Conservation (phyloP, 1,140 invertebrate species). For the Drosophila erecta region DNA sequence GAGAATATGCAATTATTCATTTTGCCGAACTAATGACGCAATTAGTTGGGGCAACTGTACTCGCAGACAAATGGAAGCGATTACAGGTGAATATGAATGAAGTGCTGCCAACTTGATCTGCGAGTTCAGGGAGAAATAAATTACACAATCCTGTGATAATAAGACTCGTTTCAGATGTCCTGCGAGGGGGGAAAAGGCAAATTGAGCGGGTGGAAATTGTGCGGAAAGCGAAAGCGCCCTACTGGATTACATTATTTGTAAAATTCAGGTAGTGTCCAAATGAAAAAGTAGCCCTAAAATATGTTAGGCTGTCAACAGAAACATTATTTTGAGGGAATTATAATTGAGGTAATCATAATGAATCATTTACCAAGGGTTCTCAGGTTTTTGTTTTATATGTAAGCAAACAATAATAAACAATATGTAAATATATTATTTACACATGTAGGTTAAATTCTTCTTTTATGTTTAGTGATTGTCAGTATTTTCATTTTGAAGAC, state of each 20-base stretch:
- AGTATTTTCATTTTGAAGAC: too few species aligned
- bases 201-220: conserved; percentile 9
- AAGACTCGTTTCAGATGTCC: conserved; percentile 25
- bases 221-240: background rate
- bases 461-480: too few species aligned
- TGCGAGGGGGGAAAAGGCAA: background rate
- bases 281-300: too few species aligned
- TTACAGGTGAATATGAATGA: conserved; percentile 48
- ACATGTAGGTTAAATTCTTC: too few species aligned
- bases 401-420: too few species aligned
- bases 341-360: too few species aligned
- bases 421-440: too few species aligned
- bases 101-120: conserved; percentile 41
- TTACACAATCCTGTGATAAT: conserved; percentile 40
- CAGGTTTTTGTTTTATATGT: background rate
- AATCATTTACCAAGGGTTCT: background rate
- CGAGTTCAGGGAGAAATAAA: conserved; percentile 12
- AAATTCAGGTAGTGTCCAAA: background rate
- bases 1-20: conserved; percentile 46
- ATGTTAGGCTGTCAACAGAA: background rate
- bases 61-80: conserved; percentile 39
- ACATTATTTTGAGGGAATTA: background rate
- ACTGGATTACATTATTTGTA: background rate
- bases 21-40: conserved; percentile 46
- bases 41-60: conserved; percentile 38